Percentiles rank a stretch among this genome's conserved stretches.
Evolutionary conservation across 2,113 vertebrate species (phyloP).

Genomic region (Pedetes capensis): DNA sequence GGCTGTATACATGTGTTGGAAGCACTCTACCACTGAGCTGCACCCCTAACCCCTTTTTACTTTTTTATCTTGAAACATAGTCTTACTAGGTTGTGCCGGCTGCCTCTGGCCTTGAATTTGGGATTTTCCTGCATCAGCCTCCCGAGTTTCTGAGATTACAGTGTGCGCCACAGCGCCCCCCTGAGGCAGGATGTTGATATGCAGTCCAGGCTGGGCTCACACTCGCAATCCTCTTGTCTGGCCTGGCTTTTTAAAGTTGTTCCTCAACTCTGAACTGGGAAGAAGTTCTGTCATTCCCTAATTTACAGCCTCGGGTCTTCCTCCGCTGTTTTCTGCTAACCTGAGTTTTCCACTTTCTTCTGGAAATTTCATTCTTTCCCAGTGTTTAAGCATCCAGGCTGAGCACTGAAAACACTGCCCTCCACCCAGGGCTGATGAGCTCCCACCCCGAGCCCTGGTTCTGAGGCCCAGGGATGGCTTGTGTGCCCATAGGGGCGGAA

Average conservation of each 20-base stretch:
- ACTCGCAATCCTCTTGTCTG: too few relatives aligned
- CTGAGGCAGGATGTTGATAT: too few relatives aligned
- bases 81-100: too few relatives aligned
- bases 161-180: too few relatives aligned
- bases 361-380: constrained; percentile 6
- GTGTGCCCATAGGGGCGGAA: not conserved
- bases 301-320: not conserved
- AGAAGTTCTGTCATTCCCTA: not conserved
- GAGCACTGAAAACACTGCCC: not conserved
- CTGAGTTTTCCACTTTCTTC: not conserved
- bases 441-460: not conserved
- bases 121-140: too few relatives aligned
- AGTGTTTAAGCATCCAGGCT: not conserved
- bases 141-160: too few relatives aligned
- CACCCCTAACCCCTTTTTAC: too few relatives aligned
- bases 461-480: not conserved
- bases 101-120: too few relatives aligned
- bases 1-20: too few relatives aligned
- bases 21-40: too few relatives aligned
- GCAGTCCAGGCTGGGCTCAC: too few relatives aligned
- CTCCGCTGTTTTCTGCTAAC: not conserved
- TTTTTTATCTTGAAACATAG: too few relatives aligned
- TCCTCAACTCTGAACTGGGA: not conserved
- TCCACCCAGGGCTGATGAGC: accelerated
- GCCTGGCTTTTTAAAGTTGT: not conserved